These are phyloP conservation scores for Ricordea florida DNA, from an alignment of 92 coral and sea anemone species.

Conservation along the genomic window DNA sequence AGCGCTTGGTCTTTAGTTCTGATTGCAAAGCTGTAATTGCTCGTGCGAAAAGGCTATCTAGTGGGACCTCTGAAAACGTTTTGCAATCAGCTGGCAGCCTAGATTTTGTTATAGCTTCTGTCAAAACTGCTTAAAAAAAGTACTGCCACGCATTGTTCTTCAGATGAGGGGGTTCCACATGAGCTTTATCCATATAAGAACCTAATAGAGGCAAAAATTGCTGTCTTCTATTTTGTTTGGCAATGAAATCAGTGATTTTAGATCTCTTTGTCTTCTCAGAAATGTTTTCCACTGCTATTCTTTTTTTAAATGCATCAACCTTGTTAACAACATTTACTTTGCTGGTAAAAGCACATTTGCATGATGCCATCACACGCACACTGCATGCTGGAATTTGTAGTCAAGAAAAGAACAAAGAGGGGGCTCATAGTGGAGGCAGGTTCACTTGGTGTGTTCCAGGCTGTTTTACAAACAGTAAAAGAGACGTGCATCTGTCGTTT, in stretches of 20 bases:
- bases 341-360: constrained; percentile 46
- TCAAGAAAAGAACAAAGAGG: constrained; percentile 24
- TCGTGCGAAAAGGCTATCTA: constrained; percentile 31
- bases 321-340: constrained; percentile 51
- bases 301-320: constrained; percentile 42
- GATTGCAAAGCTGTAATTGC: constrained; percentile 39
- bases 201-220: constrained; percentile 59
- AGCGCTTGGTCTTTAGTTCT: constrained; percentile 41
- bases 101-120: constrained; percentile 55
- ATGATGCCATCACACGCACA: constrained; percentile 44
- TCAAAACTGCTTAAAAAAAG: constrained; percentile 40
- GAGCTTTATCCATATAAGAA: constrained; percentile 37
- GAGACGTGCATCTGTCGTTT: constrained; percentile 33
- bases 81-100: constrained; percentile 41
- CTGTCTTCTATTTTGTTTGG: constrained; percentile 50
- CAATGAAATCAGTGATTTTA: constrained; percentile 54
- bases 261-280: constrained; percentile 33
- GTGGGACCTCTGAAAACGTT: constrained; percentile 55
- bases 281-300: constrained; percentile 19
- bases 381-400: constrained; percentile 43
- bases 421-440: constrained; percentile 36
- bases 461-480: constrained; percentile 41
- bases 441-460: constrained; percentile 59
- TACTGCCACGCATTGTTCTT: constrained; percentile 65
- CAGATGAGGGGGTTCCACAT: constrained; percentile 57